A percentile compares a stretch with the other conserved stretches of the same genome.
These are phyloP conservation scores for Caenorhabditis becei DNA, from an alignment of 2,888 invertebrate species.

Conservation along the genomic window DNA sequence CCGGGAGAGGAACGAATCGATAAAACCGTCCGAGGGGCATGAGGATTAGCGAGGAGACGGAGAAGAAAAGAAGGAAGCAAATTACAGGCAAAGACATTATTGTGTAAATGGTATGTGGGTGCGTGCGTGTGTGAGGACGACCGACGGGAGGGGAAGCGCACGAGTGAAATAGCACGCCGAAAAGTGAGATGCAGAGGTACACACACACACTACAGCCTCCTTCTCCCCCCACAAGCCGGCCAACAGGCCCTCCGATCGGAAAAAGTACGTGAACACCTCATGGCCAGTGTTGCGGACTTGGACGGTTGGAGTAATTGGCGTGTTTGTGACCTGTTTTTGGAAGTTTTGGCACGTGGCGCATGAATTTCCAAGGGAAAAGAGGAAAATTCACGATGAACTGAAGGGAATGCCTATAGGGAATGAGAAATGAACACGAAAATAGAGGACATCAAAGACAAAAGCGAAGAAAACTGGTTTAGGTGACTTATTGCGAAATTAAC, in stretches of 20 bases:
- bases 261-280: slow-evolving; percentile 15
- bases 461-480: no score
- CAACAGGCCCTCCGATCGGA: slow-evolving; percentile 3
- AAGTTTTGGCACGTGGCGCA: no score
- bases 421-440: neutral
- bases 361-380: neutral
- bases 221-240: neutral
- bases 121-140: slow-evolving; percentile 10
- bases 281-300: slow-evolving; percentile 6
- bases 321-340: slow-evolving; percentile 4
- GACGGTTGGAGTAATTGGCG: neutral
- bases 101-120: slow-evolving; percentile 53
- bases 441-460: neutral
- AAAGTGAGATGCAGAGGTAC: neutral
- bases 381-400: neutral
- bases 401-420: neutral
- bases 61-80: slow-evolving; percentile 44
- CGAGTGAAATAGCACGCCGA: neutral
- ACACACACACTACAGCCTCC: slow-evolving; percentile 13
- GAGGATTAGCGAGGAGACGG: slow-evolving; percentile 25
- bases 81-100: slow-evolving; percentile 57
- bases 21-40: slow-evolving; percentile 1
- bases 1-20: slow-evolving; percentile 12
- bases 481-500: no score
- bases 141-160: neutral